Evolutionary conservation across 2,888 invertebrate species (phyloP).

Genomic region (Amphipoea oculea): DNA sequence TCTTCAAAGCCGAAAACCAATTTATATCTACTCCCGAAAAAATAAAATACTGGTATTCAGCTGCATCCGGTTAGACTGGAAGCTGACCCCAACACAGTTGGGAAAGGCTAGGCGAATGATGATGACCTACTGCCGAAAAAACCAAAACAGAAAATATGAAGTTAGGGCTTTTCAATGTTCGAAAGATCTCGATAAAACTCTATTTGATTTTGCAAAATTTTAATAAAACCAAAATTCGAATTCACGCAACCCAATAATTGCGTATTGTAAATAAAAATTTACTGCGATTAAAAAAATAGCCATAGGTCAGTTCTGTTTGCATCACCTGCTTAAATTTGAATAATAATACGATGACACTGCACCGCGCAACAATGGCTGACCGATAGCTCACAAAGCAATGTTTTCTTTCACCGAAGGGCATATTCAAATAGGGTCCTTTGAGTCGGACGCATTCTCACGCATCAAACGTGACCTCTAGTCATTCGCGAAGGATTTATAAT

Average conservation of each 20-base stretch:
- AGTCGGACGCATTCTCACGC: conserved; percentile 86
- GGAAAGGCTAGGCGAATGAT: too few relatives aligned
- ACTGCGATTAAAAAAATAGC: conserved; percentile 59
- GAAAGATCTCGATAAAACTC: neutral
- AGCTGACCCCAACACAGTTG: too few relatives aligned
- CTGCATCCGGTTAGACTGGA: too few relatives aligned
- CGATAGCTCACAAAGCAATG: conserved; percentile 78
- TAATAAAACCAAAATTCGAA: conserved; percentile 23
- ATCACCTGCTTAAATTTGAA: conserved; percentile 85
- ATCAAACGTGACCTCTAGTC: conserved; percentile 87
- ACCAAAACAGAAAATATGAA: neutral
- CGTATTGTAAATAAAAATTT: conserved; percentile 62
- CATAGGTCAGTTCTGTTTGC: conserved; percentile 86
- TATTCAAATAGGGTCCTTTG: conserved; percentile 89
- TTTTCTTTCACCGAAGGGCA: conserved; percentile 87
- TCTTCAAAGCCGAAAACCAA: too few relatives aligned
- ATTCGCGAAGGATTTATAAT: conserved; percentile 87
- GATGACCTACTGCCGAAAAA: neutral
- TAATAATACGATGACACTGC: conserved; percentile 85
- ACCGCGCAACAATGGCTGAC: conserved; percentile 80
- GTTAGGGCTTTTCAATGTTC: too few relatives aligned
- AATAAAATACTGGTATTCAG: neutral
- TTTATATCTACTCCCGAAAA: neutral
- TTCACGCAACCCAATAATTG: conserved; percentile 62
- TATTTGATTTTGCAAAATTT: neutral